These are phyloP conservation scores for Apis cerana DNA, from an alignment of 1,140 invertebrate genomes.

Conservation along the genomic window DNA sequence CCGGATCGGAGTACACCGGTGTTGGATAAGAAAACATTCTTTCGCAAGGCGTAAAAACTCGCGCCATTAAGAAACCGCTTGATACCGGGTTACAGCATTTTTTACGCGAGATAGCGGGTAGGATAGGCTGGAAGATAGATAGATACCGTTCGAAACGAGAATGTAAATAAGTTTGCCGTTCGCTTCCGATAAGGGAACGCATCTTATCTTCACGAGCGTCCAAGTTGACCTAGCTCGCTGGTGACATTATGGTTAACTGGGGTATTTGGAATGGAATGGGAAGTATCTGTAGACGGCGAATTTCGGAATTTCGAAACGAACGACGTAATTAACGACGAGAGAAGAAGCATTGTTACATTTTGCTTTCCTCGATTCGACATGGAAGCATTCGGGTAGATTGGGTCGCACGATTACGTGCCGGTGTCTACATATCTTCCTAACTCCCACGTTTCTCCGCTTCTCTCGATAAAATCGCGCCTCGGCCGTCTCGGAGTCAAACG, in stretches of 20 bases:
- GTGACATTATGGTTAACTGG: not conserved
- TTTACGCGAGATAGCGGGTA: not conserved
- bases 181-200: slow-evolving; percentile 31
- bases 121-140: not conserved
- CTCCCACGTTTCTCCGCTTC: slow-evolving; percentile 58
- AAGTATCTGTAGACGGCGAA: not conserved
- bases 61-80: slow-evolving; percentile 16
- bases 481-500: not conserved
- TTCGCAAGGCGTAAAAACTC: slow-evolving; percentile 3
- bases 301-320: slow-evolving; percentile 18
- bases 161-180: slow-evolving; percentile 18
- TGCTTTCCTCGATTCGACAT: slow-evolving; percentile 8
- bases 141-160: slow-evolving; percentile 12
- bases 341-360: slow-evolving; percentile 45
- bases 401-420: slow-evolving; percentile 55
- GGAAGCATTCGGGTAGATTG: slow-evolving; percentile 35
- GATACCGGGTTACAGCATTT: not conserved
- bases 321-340: not conserved
- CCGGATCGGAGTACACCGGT: not conserved
- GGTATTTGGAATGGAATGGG: too few species aligned
- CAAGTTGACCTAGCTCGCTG: slow-evolving; percentile 3
- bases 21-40: slow-evolving; percentile 17
- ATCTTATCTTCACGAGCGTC: slow-evolving; percentile 26
- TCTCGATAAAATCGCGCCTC: slow-evolving; percentile 54
- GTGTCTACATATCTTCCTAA: slow-evolving; percentile 31